Conservation (phyloP, 2,888 invertebrate species). For the Selenia dentaria region DNA sequence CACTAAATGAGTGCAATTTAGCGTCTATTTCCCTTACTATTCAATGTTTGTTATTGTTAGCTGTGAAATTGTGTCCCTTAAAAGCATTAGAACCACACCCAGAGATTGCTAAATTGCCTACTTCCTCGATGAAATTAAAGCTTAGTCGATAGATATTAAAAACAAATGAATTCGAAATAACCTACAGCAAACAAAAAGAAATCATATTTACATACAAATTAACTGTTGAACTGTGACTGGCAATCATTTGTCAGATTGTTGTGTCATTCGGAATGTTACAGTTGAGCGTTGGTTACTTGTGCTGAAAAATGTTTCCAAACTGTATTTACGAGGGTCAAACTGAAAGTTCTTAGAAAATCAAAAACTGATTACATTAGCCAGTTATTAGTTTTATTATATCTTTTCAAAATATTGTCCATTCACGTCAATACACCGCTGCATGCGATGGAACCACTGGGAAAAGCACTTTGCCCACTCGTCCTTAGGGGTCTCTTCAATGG, state of each 20-base stretch:
- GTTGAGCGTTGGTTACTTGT: slow-evolving; percentile 33
- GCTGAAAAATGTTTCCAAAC: slow-evolving; percentile 47
- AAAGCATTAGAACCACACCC: slow-evolving; percentile 27
- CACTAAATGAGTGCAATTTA: slow-evolving; percentile 83
- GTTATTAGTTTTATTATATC: no score
- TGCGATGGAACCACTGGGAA: no score
- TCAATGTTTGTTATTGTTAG: slow-evolving; percentile 71
- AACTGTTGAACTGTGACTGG: slow-evolving; percentile 74
- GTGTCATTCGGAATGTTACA: slow-evolving; percentile 71
- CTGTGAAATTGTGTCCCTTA: slow-evolving; percentile 47
- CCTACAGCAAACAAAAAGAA: slow-evolving; percentile 47
- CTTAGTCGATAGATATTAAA: slow-evolving; percentile 34
- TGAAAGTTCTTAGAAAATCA: no score
- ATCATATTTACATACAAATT: slow-evolving; percentile 77
- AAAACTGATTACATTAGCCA: no score
- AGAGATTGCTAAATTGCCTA: slow-evolving; percentile 14
- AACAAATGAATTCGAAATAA: slow-evolving; percentile 35
- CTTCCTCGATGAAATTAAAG: slow-evolving; percentile 8
- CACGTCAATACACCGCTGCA: no score
- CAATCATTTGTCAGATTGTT: slow-evolving; percentile 76
- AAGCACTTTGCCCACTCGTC: no score
- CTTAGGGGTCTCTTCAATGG: no score
- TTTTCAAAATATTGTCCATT: no score
- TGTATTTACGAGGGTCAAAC: no score
- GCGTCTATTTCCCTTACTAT: slow-evolving; percentile 74